A percentile compares a stretch with the other conserved stretches of the same genome.
These are phyloP conservation scores for Tupaia chinensis DNA, from an alignment of 2,113 vertebrate genomes.

Conservation along the genomic window DNA sequence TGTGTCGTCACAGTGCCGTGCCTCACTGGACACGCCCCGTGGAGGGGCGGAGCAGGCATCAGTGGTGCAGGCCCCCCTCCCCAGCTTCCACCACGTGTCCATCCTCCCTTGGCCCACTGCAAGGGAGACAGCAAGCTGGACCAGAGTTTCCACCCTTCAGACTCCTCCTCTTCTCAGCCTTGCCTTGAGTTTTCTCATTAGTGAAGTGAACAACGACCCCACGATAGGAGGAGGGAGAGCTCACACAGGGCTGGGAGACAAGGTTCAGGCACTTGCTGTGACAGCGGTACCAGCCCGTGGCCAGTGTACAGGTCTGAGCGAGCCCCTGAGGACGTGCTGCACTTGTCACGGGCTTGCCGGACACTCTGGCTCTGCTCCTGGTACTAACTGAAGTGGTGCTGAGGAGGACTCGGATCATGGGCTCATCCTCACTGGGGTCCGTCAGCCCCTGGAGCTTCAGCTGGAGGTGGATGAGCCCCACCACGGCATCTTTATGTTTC, in stretches of 20 bases:
- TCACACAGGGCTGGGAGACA: slow-evolving; percentile 95
- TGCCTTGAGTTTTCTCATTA: neutral
- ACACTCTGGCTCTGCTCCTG: slow-evolving; percentile 99
- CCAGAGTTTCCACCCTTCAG: neutral
- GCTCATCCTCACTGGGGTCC: slow-evolving; percentile 97
- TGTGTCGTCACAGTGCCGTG: slow-evolving; percentile 97
- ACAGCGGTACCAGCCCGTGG: slow-evolving; percentile 97
- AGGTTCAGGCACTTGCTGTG: slow-evolving; percentile 98
- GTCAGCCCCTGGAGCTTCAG: slow-evolving; percentile 98
- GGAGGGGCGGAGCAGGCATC: too few species aligned
- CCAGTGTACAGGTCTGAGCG: slow-evolving; percentile 99
- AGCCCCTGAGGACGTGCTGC: slow-evolving; percentile 97
- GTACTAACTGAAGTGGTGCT: slow-evolving; percentile 93
- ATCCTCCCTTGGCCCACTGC: neutral
- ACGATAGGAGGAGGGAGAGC: slow-evolving; percentile 78
- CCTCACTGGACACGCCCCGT: slow-evolving; percentile 95
- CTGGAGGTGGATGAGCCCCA: slow-evolving; percentile 96
- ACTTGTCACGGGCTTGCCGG: slow-evolving; percentile 97
- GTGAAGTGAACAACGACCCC: neutral
- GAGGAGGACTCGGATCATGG: slow-evolving; percentile 93
- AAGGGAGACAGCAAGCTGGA: too few species aligned
- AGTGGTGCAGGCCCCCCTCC: too few species aligned
- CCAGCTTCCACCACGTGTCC: too few species aligned
- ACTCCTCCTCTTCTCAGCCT: neutral
- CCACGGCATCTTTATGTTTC: slow-evolving; percentile 96